These are phyloP conservation scores for Ophion ventricosus DNA, from an alignment of 2,888 invertebrate genomes.

Conservation along the genomic window DNA sequence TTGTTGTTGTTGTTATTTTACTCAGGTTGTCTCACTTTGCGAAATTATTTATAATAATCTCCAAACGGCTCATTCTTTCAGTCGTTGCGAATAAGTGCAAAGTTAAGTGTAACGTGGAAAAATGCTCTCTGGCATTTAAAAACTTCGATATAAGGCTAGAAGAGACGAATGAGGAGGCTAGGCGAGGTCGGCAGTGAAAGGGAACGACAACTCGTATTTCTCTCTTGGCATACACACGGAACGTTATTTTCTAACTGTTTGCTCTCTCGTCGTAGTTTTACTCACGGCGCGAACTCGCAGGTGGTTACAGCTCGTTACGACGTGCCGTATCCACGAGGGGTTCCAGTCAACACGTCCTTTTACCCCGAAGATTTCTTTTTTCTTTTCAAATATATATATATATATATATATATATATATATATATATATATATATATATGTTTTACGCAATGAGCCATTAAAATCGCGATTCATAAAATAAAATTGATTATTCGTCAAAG, in stretches of 20 bases:
- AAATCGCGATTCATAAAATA: neutral
- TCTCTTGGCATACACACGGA: conserved; percentile 16
- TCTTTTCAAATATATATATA: neutral
- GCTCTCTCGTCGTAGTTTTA: conserved; percentile 27
- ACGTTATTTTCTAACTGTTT: conserved; percentile 63
- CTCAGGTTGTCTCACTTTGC: neutral
- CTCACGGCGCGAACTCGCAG: conserved; percentile 44
- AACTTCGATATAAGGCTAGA: conserved; percentile 31
- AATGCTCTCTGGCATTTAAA: conserved; percentile 67
- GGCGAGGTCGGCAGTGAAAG: conserved; percentile 79
- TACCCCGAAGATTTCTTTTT: neutral
- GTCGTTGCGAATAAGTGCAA: neutral
- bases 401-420: too few relatives aligned
- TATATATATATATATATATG: neutral
- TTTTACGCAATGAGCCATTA: neutral
- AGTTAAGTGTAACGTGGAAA: conserved; percentile 31
- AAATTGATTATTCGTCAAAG: neutral
- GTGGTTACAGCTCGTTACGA: conserved; percentile 52
- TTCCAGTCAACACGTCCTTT: neutral
- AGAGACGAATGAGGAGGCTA: conserved; percentile 55
- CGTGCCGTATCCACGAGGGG: neutral
- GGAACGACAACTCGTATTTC: conserved; percentile 61
- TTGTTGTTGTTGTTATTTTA: too few relatives aligned
- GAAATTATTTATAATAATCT: neutral
- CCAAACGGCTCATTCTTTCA: neutral